Base-by-base conservation (phyloP, 1,140 invertebrate species). In the Antheraea pernyi region DNA sequence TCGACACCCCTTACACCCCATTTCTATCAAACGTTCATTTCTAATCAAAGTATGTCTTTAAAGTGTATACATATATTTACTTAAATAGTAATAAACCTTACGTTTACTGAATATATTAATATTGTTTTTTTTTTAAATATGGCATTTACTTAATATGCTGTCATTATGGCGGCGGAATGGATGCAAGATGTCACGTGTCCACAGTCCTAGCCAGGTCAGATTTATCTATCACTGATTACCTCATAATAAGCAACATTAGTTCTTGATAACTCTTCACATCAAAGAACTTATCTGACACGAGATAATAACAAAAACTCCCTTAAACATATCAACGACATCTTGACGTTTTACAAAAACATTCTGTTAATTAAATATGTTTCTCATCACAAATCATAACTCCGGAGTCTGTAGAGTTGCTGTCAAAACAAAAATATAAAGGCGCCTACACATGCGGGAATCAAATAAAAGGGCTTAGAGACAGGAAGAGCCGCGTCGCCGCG, bases 391-490 rank as follows among this genome's bases (percentile, higher is more conserved):
- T 88, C 84, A 90, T 85, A 80, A 76, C 75, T 63, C n/a, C 72
- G 70, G 16, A 53, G 46, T 53, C 46, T 53, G 46, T 53, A 65
- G 46, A 72, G 69, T 19, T 67, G 66, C 77, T 87, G 86, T 89
- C 88, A 89, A 79, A 91, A 89, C 80, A 91, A 75, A 85, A 85
- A 86, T 53, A 53, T 89, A 86, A 89, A 82, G 84, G 86, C 88
- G 87, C 86, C 82, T 82, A 68, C 85, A 88, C 76, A 86, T 82
- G 61, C 70, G 80, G 76, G 79, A 67, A 67, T 67, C 75, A 75
- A 79, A 84, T 86, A 85, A 89, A 86, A 84, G 82, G 82, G 70
- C 81, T 77, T 78, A 76, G 76, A 85, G 82, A 88, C 88, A 88
- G 89, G 87, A 89, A 89, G 85, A 86, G 77, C 79, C 30, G 46